Percentiles rank a stretch among this genome's conserved stretches.
Evolutionary conservation across 2,797 vertebrate genomes (phyloP).

Genomic region (Gila robusta): DNA sequence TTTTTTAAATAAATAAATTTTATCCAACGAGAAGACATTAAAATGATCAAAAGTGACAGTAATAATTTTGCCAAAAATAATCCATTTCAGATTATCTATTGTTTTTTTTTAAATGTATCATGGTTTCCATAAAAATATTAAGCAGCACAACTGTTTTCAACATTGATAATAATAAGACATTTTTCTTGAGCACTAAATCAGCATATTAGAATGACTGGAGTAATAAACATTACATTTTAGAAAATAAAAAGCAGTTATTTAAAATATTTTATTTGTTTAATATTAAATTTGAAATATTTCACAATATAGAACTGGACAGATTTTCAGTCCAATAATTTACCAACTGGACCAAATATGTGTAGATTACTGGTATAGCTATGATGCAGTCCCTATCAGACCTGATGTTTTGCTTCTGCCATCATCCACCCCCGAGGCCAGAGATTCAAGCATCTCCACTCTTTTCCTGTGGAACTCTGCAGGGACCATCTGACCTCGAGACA

Average conservation of each 20-base stretch:
- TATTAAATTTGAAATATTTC: neutral
- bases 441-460: constrained; percentile 89
- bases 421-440: constrained; percentile 87
- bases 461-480: constrained; percentile 88
- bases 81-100: neutral
- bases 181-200: neutral
- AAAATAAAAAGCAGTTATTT: neutral
- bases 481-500: constrained; percentile 84
- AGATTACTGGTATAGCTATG: neutral
- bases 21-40: neutral
- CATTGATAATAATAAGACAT: neutral
- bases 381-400: constrained; percentile 75
- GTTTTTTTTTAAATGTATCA: neutral
- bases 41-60: neutral
- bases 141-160: neutral
- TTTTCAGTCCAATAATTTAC: neutral
- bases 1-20: neutral
- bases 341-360: neutral
- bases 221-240: neutral
- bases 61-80: neutral
- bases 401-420: constrained; percentile 89
- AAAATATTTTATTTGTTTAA: neutral
- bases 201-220: neutral
- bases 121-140: neutral
- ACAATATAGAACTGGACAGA: neutral